phyloP scores from a whole-genome alignment of 2,113 vertebrate genomes.

The Saguinus midas region DNA sequence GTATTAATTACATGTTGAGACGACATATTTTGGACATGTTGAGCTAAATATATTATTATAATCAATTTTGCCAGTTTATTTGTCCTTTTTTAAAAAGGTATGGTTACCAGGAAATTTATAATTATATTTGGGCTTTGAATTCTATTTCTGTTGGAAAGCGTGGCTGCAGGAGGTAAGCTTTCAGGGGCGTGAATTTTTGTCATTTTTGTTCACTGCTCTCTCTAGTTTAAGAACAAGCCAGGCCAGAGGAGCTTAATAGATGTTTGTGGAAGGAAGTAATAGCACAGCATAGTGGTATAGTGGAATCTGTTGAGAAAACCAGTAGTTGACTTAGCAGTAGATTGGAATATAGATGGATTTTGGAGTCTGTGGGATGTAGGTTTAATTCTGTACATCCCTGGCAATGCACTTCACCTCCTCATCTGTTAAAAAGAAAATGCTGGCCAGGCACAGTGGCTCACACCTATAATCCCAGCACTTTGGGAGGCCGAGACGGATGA shows the following conservation, averaged over 20 bases:
- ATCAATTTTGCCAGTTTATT: neutral
- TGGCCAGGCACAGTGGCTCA: too few relatives aligned
- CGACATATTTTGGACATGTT: neutral
- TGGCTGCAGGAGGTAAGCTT: neutral
- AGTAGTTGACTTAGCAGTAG: neutral
- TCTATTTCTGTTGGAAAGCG: neutral
- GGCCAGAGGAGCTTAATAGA: neutral
- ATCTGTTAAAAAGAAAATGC: neutral
- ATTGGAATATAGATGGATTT: neutral
- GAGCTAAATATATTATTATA: neutral
- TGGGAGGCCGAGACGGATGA: too few relatives aligned
- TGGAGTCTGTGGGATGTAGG: neutral
- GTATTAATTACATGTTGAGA: neutral
- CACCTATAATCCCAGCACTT: too few relatives aligned
- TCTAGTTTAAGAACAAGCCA: neutral
- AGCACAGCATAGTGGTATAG: rapidly evolving
- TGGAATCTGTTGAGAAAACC: neutral
- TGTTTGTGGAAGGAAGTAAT: neutral
- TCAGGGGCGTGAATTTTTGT: rapidly evolving
- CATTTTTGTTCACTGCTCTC: neutral
- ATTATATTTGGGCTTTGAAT: neutral
- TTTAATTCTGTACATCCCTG: rapidly evolving
- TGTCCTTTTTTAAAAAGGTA: neutral
- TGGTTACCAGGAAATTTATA: neutral
- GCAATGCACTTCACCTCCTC: neutral